Conservation (phyloP, 2,888 invertebrate species). For the Dolichomitus sp. region DNA sequence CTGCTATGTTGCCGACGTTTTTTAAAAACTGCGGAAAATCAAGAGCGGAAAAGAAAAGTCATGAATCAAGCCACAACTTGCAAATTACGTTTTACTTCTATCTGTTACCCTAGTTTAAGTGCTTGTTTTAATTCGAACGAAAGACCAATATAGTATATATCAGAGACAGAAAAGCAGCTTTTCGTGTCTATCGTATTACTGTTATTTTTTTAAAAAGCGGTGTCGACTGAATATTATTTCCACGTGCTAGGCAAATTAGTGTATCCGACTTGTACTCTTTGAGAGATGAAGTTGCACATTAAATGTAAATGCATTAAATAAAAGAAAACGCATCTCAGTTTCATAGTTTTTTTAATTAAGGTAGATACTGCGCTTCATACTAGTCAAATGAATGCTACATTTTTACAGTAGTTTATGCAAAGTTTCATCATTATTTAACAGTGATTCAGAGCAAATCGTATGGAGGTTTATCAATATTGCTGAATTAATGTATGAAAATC, state of each 20-base stretch:
- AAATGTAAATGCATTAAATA: conserved; percentile 4
- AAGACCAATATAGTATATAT: conserved; percentile 19
- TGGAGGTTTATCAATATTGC: too few relatives aligned
- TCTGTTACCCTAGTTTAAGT: not conserved
- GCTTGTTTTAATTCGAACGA: not conserved
- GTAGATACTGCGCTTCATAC: too few relatives aligned
- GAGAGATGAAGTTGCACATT: not conserved
- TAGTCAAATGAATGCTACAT: too few relatives aligned
- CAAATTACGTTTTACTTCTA: conserved; percentile 3
- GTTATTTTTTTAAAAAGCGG: not conserved
- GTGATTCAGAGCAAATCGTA: too few relatives aligned
- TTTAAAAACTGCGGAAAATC: not conserved
- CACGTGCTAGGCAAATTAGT: not conserved
- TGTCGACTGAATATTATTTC: not conserved
- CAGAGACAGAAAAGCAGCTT: conserved; percentile 5
- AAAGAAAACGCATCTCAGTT: conserved; percentile 1
- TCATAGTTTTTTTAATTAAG: not conserved
- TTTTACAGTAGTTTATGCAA: too few relatives aligned
- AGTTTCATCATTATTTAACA: too few relatives aligned
- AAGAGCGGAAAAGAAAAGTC: not conserved
- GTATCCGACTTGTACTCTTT: not conserved
- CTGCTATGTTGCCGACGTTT: not conserved
- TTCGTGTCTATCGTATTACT: conserved; percentile 11
- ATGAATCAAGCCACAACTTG: not conserved
- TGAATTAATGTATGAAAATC: too few relatives aligned